phyloP scores from a whole-genome alignment of 2,888 invertebrate species.

The Muscina levida region DNA sequence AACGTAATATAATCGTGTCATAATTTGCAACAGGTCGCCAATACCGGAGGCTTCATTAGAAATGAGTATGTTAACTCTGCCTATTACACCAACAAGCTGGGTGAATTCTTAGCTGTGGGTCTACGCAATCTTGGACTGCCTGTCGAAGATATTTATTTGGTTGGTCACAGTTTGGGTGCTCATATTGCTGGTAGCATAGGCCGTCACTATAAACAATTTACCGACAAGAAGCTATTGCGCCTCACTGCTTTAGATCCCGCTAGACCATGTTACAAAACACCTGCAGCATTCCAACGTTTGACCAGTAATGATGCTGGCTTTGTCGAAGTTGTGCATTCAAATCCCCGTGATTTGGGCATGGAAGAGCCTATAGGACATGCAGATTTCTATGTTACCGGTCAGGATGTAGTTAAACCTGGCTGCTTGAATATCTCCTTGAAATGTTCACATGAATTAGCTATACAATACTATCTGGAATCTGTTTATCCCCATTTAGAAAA shows the following conservation, averaged over 20 bases:
- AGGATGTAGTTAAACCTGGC: conserved; percentile 68
- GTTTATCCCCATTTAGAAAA: conserved; percentile 71
- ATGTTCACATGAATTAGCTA: conserved; percentile 73
- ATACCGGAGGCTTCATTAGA: neutral
- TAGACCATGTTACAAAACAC: conserved; percentile 78
- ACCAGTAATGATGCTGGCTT: conserved; percentile 78
- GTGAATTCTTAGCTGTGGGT: conserved; percentile 73
- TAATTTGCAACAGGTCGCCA: neutral
- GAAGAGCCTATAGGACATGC: conserved; percentile 72
- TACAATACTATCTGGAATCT: conserved; percentile 71
- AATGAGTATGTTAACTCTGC: conserved; percentile 68
- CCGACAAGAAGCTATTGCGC: conserved; percentile 71
- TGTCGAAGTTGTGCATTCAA: conserved; percentile 78
- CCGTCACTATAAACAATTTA: conserved; percentile 71
- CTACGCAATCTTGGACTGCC: conserved; percentile 72
- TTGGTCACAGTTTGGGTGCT: conserved; percentile 79
- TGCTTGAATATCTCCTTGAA: conserved; percentile 61
- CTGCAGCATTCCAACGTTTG: conserved; percentile 74
- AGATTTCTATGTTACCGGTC: conserved; percentile 73
- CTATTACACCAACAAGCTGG: conserved; percentile 77
- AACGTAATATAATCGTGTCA: too few species aligned
- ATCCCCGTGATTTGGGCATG: conserved; percentile 72
- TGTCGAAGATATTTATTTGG: conserved; percentile 76
- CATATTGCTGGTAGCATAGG: conserved; percentile 78
- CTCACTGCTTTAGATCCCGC: conserved; percentile 80